Percentiles rank a stretch among this genome's conserved stretches.
These are phyloP conservation scores for Tupaia tana DNA, from an alignment of 2,113 vertebrate species.

Conservation along the genomic window DNA sequence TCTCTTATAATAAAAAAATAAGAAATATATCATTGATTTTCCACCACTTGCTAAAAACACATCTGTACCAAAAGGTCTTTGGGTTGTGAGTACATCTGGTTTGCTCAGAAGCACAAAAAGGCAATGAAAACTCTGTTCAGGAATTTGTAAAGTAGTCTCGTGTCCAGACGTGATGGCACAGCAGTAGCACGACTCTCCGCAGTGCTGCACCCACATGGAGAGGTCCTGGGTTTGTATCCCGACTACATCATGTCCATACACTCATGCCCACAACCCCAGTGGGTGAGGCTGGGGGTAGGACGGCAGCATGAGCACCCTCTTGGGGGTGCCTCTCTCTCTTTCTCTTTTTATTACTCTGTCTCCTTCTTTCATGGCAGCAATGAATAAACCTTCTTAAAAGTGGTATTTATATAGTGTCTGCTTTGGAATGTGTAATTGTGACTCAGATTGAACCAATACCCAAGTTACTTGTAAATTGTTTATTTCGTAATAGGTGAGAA, in stretches of 20 bases:
- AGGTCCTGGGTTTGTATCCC: too few relatives aligned
- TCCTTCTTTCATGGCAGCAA: too few relatives aligned
- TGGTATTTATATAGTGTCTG: not conserved
- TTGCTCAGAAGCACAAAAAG: not conserved
- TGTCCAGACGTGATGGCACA: too few relatives aligned
- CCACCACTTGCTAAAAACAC: not conserved
- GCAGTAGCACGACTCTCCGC: too few relatives aligned
- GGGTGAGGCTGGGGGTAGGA: too few relatives aligned
- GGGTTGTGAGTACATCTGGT: not conserved
- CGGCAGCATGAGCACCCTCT: too few relatives aligned
- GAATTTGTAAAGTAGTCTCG: not conserved
- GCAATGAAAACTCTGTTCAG: not conserved
- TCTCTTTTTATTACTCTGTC: too few relatives aligned
- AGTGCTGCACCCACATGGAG: too few relatives aligned
- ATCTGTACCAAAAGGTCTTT: not conserved
- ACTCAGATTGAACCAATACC: not conserved
- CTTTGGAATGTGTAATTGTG: constrained; percentile 6
- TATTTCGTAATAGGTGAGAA: not conserved
- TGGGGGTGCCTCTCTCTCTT: too few relatives aligned
- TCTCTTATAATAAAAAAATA: constrained; percentile 9
- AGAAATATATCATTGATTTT: constrained; percentile 8
- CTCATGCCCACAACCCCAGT: too few relatives aligned
- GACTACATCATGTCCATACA: too few relatives aligned
- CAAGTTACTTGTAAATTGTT: not conserved
- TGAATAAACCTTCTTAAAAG: too few relatives aligned